A percentile compares a stretch with the other conserved stretches of the same genome.
phyloP scores from a whole-genome alignment of 2,888 invertebrate genomes.

The Ochropleura plecta region DNA sequence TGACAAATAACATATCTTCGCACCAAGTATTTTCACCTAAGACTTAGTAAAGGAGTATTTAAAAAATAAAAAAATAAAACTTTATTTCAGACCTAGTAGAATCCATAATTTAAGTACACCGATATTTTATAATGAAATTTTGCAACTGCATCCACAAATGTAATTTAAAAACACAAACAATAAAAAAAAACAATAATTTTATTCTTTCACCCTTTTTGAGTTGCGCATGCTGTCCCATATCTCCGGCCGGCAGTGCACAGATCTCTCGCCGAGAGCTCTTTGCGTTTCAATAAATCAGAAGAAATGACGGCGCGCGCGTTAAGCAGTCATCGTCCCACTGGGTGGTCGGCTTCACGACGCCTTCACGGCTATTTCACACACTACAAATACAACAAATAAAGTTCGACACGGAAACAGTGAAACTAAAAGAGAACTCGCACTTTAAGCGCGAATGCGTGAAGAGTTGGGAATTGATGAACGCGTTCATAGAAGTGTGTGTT shows the following conservation, averaged over 20 bases:
- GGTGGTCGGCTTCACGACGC: slow-evolving; percentile 85
- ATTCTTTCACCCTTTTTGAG: slow-evolving; percentile 28
- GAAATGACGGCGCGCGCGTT: slow-evolving; percentile 88
- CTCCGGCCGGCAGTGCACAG: slow-evolving; percentile 72
- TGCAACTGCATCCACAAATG: not conserved
- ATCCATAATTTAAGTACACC: not conserved
- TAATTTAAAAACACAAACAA: not conserved
- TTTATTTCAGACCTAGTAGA: too few species aligned
- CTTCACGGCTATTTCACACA: slow-evolving; percentile 87
- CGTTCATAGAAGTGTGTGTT: slow-evolving; percentile 50
- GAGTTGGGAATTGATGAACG: slow-evolving; percentile 53
- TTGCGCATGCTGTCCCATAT: slow-evolving; percentile 57
- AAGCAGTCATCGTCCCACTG: slow-evolving; percentile 87
- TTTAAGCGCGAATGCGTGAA: slow-evolving; percentile 60
- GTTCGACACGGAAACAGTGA: slow-evolving; percentile 77
- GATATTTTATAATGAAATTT: not conserved
- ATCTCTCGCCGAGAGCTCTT: slow-evolving; percentile 75
- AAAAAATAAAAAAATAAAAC: not conserved
- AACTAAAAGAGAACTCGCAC: slow-evolving; percentile 71
- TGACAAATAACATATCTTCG: not conserved
- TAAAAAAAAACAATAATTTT: slow-evolving; percentile 4
- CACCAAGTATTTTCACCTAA: not conserved
- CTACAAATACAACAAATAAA: slow-evolving; percentile 79
- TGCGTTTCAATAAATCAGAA: slow-evolving; percentile 88
- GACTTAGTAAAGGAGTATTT: not conserved